Evolutionary conservation across 2,797 vertebrate species (phyloP), one percentile per base, ranked within the genome.

Genomic region (Iguana delicatissima): DNA sequence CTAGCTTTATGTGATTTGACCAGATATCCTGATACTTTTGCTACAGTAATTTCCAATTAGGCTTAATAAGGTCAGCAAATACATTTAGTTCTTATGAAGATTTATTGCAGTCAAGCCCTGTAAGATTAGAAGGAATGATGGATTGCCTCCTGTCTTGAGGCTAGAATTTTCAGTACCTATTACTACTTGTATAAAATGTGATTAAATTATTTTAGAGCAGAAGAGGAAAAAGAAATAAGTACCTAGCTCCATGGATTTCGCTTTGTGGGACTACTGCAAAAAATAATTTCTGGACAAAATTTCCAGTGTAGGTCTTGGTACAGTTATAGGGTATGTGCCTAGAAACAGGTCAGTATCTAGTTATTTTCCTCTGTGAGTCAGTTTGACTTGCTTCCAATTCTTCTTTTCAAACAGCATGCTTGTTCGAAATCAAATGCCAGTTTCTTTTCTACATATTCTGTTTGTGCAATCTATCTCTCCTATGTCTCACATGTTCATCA

Each of bases 41-140:
- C 82, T 92, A 22, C 50, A 87, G 55, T 81, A 74, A 69, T 18
- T 88, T 82, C 38, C 0, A 46, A 0, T 0, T 90, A 87, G 83
- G 72, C 93, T 88, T 89, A 91, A 80, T 29, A 79, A 52, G 59
- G 84, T 91, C 91, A 88, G 93, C 91, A 95, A 91, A 89, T 87
- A 72, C 35, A 12, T 76, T 92, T 90, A 89, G 0, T 91, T 69
- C 86, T 91, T 93, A 92, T 92, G 89, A 95, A 92, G 95, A 95
- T 94, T 95, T 93, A 87, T 38, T 89, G n/a, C 57, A 94, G 76
- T 92, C 73, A 89, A 79, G n/a, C 77, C 90, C 89, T 18, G 2
- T 93, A 90, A 86, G 76, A 93, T 94, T 91, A 91, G 90, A 93
- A 92, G 50, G 83, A 77, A 74, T 92, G 93, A 94, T 88, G 0